Evolutionary conservation across 2,797 vertebrate genomes (phyloP).

Genomic region (Phataginus tricuspis): DNA sequence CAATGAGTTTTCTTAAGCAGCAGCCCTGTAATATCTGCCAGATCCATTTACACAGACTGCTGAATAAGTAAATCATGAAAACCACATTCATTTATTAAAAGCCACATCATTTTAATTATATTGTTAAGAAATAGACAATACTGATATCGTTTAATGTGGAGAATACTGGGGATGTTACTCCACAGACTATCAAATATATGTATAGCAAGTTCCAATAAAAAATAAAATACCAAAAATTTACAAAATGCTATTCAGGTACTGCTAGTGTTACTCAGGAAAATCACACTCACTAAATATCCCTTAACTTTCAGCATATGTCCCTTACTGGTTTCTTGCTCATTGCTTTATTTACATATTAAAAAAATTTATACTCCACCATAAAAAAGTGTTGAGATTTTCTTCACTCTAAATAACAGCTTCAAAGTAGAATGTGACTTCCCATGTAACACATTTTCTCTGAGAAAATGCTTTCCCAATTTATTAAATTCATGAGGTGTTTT

Average conservation of each 20-base stretch:
- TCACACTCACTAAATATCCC: not conserved
- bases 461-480: conserved; percentile 12
- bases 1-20: not conserved
- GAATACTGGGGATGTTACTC: conserved; percentile 47
- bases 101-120: not conserved
- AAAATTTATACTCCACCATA: not conserved
- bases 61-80: not conserved
- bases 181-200: conserved; percentile 34
- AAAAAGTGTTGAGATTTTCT: conserved; percentile 1
- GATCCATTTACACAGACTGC: rapidly evolving
- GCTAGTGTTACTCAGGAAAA: conserved; percentile 20
- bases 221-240: not conserved
- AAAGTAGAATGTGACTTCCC: not conserved
- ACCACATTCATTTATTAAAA: not conserved
- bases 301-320: not conserved
- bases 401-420: conserved; percentile 28
- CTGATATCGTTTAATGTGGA: conserved; percentile 23
- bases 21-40: not conserved
- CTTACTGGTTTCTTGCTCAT: not conserved
- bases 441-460: not conserved
- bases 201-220: conserved; percentile 38
- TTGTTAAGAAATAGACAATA: conserved; percentile 41
- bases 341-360: not conserved
- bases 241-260: not conserved
- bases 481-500: not conserved